A percentile compares a stretch with the other conserved stretches of the same genome.
Evolutionary conservation across 1,140 invertebrate species (phyloP).

Genomic region (Zaprionus ghesquierei): DNA sequence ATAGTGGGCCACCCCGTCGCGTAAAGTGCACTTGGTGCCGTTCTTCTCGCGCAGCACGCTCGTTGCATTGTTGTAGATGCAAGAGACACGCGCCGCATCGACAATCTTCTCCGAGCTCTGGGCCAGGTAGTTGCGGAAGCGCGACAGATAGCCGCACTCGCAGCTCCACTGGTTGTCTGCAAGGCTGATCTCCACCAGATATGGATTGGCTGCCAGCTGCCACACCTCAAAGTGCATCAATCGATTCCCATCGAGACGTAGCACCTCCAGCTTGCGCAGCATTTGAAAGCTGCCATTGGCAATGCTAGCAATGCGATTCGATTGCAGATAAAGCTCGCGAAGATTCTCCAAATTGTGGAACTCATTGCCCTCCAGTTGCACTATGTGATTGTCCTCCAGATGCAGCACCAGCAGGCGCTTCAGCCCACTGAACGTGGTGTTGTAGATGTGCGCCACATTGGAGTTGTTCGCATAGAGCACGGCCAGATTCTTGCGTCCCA

Average conservation of each 20-base stretch:
- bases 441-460: conserved; percentile 91
- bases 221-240: conserved; percentile 90
- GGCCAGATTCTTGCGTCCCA: conserved; percentile 93
- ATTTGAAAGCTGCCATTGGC: conserved; percentile 92
- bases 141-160: conserved; percentile 91
- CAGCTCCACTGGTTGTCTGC: conserved; percentile 95
- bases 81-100: conserved; percentile 87
- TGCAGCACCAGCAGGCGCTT: conserved; percentile 90
- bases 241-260: conserved; percentile 93
- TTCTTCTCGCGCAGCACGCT: conserved; percentile 87
- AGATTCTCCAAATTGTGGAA: conserved; percentile 91
- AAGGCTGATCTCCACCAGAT: conserved; percentile 90
- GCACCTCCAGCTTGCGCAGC: conserved; percentile 91
- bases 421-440: conserved; percentile 94
- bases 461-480: conserved; percentile 94
- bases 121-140: conserved; percentile 90
- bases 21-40: conserved; percentile 87
- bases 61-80: conserved; percentile 87
- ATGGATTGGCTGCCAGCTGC: conserved; percentile 89
- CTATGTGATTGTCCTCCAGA: conserved; percentile 92
- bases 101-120: conserved; percentile 89
- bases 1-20: conserved; percentile 87
- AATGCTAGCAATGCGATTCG: conserved; percentile 92
- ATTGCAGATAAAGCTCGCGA: conserved; percentile 93
- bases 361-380: conserved; percentile 91